Evolutionary conservation across 2,888 invertebrate genomes (phyloP), one percentile per base, ranked within the genome.

Genomic region (Leptinotarsa tumamoca): DNA sequence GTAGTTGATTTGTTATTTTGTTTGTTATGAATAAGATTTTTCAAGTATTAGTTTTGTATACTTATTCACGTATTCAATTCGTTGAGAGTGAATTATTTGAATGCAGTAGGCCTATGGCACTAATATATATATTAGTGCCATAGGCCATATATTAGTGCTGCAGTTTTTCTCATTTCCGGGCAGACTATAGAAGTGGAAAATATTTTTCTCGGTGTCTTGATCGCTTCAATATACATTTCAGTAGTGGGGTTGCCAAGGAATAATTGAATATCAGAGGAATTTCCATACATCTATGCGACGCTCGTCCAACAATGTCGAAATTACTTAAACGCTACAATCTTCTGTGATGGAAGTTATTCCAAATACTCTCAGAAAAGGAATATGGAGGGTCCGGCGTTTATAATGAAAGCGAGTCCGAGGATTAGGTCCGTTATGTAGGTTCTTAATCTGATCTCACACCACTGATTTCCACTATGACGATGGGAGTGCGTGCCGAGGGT

Each of bases 391-490:
- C 33, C 63, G 43, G 13, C 63, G 43, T 33, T 63, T 33, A n/a
- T 63, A 63, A 63, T 63, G 63, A 63, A 63, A 63, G 63, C 63
- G 43, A 63, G 63, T 63, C 63, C 63, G 63, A 63, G 63, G 63
- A 63, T 63, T 63, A 63, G 63, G 63, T 61, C 63, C 63, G 63
- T 33, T 43, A n/a, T 33, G 63, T 43, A 63, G 63, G 63, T 43
- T 33, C 63, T 63, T 63, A 63, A 63, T 63, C 63, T 63, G 63
- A 63, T 63, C 63, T 63, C 63, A 63, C 63, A 63, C 63, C 63
- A 63, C 61, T 72, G 68, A 52, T 72, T 75, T 72, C 66, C 71
- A 67, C 71, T 72, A 75, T 75, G 75, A 67, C 73, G 68, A 51
- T 58, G 58, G 23, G 63, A 27, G 61, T 50, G 43, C 76, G 76